Evolutionary conservation across 2,888 invertebrate species (phyloP).

Genomic region (Digitonthophagus gazella): DNA sequence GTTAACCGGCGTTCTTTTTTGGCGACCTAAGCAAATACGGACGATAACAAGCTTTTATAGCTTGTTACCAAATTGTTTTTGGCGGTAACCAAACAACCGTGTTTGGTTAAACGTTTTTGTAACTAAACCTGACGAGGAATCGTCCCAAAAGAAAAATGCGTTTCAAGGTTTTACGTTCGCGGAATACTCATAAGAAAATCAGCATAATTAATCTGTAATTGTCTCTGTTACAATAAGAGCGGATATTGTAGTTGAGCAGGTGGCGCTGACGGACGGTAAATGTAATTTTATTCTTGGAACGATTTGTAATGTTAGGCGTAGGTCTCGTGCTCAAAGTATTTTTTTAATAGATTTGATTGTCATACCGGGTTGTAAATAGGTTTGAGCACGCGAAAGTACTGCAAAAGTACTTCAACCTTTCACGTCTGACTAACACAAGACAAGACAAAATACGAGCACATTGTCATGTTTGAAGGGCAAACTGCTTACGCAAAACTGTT

Average conservation of each 20-base stretch:
- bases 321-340: too few species aligned
- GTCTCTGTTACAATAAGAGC: neutral
- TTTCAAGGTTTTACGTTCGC: conserved; percentile 24
- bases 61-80: too few species aligned
- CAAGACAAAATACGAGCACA: neutral
- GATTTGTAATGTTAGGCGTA: too few species aligned
- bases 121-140: conserved; percentile 7
- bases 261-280: too few species aligned
- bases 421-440: neutral
- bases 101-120: neutral
- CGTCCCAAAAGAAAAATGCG: conserved; percentile 18
- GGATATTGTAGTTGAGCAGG: neutral
- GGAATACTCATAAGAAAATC: conserved; percentile 24
- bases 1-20: too few species aligned
- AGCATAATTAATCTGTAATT: conserved; percentile 23
- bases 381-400: too few species aligned
- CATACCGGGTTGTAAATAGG: too few species aligned
- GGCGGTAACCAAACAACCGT: neutral
- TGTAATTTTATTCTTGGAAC: too few species aligned
- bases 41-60: too few species aligned
- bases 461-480: neutral
- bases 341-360: neutral
- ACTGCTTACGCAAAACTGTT: neutral
- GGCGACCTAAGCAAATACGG: too few species aligned
- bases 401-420: neutral